These are phyloP conservation scores for Stictonetta naevosa DNA, from an alignment of 2,113 vertebrate genomes.

Conservation along the genomic window DNA sequence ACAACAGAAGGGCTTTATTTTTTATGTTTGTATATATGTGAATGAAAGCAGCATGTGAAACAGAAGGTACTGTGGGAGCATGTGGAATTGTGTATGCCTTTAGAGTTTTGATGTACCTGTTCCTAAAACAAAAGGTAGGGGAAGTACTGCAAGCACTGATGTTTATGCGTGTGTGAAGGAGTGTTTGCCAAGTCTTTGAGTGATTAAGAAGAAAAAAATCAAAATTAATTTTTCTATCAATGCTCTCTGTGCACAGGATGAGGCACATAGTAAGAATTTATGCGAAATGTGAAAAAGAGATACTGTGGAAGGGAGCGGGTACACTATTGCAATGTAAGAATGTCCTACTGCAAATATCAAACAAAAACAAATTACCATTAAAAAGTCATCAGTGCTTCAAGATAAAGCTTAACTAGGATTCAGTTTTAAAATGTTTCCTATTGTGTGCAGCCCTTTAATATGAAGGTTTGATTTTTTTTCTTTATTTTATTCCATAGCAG, in stretches of 20 bases:
- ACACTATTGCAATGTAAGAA: neutral
- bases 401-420: neutral
- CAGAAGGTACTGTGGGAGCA: neutral
- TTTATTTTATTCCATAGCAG: neutral
- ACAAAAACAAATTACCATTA: neutral
- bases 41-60: neutral
- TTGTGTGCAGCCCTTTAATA: neutral
- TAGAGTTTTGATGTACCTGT: neutral
- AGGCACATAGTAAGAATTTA: neutral
- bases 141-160: neutral
- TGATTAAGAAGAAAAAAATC: neutral
- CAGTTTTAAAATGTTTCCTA: neutral
- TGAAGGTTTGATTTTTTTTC: neutral
- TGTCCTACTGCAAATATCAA: neutral
- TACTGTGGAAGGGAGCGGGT: neutral
- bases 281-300: neutral
- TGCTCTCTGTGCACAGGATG: neutral
- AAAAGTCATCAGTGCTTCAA: neutral
- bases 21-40: neutral
- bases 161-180: neutral
- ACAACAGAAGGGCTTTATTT: neutral
- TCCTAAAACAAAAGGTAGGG: slow-evolving; percentile 5
- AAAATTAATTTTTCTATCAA: fast-evolving
- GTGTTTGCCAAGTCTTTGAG: neutral
- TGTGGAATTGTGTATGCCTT: neutral